These are phyloP conservation scores for Calliphora vicina DNA, from an alignment of 1,140 invertebrate genomes.

Conservation along the genomic window DNA sequence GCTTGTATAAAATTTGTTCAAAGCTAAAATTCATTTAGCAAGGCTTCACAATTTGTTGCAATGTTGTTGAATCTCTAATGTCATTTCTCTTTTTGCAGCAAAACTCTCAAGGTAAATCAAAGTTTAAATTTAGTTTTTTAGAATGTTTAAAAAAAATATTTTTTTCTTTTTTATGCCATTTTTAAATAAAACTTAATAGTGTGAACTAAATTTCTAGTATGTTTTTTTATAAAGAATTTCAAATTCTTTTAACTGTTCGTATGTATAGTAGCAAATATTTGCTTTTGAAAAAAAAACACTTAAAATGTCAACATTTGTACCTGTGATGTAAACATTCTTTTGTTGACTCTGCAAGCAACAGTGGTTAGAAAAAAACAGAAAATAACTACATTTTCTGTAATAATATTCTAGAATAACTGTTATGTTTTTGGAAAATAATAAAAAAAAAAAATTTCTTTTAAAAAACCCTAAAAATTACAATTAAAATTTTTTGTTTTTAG, in stretches of 20 bases:
- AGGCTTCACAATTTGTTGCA: neutral
- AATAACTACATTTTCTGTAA: too few species aligned
- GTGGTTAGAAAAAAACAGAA: neutral
- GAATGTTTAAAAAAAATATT: neutral
- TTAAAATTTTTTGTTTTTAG: too few species aligned
- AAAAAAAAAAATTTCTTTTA: too few species aligned
- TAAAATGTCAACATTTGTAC: slow-evolving; percentile 14
- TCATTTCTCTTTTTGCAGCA: neutral
- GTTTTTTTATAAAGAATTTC: neutral
- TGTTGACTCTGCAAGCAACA: neutral
- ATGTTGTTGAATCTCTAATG: neutral
- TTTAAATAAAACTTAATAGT: neutral
- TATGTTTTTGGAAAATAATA: too few species aligned
- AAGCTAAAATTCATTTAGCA: neutral
- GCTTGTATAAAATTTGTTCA: neutral
- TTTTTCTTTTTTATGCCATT: neutral
- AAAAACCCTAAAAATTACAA: too few species aligned
- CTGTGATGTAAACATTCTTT: neutral
- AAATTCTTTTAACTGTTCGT: neutral
- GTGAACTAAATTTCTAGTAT: neutral
- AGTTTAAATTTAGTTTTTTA: neutral
- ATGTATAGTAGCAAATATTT: neutral
- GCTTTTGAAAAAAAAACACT: neutral
- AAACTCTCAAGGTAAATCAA: slow-evolving; percentile 12
- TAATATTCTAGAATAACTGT: too few species aligned